Evolutionary conservation across 2,797 vertebrate genomes (phyloP).

Genomic region (Pteronotus mesoamericanus): DNA sequence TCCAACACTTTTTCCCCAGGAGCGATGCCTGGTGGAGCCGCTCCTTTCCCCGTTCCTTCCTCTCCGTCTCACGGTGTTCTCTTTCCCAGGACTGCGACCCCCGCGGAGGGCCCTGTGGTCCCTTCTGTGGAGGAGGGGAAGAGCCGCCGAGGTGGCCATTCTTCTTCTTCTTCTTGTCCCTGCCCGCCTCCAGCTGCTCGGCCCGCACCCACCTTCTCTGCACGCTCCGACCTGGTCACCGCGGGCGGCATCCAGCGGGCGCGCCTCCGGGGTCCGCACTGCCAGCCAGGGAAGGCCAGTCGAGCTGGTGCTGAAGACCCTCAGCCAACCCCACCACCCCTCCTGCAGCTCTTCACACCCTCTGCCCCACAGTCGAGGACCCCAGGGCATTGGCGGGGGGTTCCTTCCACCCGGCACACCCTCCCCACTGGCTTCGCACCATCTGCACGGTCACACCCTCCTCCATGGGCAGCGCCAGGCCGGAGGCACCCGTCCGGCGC

Average conservation of each 20-base stretch:
- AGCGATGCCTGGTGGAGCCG: no score
- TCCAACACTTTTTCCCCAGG: not conserved
- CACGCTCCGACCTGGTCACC: not conserved
- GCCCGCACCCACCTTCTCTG: not conserved
- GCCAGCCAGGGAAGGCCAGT: not conserved
- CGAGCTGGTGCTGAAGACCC: not conserved
- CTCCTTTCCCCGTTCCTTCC: not conserved
- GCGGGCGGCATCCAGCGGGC: not conserved
- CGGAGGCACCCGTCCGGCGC: not conserved
- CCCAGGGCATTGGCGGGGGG: not conserved
- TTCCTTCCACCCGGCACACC: not conserved
- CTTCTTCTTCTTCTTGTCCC: not conserved
- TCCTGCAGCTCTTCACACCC: not conserved
- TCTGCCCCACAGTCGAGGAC: not conserved
- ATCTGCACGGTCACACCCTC: rapidly evolving
- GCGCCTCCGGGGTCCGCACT: not conserved
- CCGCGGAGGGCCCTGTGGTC: not conserved
- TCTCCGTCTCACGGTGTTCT: not conserved
- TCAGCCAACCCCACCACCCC: not conserved
- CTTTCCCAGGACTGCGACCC: no score
- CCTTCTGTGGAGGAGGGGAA: not conserved
- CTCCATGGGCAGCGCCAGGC: not conserved
- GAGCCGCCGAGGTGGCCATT: not conserved
- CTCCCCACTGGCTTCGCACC: not conserved
- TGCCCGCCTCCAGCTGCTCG: not conserved